Evolutionary conservation across 2,113 vertebrate species (phyloP), one percentile per base, ranked within the genome.

Genomic region (Xerus inauris): DNA sequence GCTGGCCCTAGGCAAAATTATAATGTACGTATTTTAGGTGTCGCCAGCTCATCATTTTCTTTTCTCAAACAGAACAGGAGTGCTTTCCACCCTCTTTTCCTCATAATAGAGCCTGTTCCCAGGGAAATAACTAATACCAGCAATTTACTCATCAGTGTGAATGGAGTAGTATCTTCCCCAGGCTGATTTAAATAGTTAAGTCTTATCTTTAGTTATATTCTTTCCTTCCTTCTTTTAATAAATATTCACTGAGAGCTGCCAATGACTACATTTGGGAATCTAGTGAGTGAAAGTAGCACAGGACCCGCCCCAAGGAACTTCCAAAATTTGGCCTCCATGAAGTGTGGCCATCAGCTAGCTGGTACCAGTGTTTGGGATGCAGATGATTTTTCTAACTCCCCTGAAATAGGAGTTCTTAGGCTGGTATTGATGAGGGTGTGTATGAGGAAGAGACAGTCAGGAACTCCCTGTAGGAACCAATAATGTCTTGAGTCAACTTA

Each of bases 141-240:
- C 62, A 94, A 96, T 91, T 95, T 96, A 94, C 89, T 97, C 73
- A 71, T 95, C 94, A 96, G 91, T 91, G 93, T 91, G 94, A 97
- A 97, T 94, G 91, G 95, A 95, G 88, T 87, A 20, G 42, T 94
- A 86, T 64, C 77, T 93, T 79, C 94, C 86, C 42, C 75, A 91
- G 97, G 97, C 91, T 91, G 94, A 95, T 91, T 97, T 96, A 95
- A 97, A 96, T 93, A 77, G 95, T 97, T 84, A 96, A 94, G 30
- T 94, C 95, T 92, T 97, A 90, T 93, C 95, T 96, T 97, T 97
- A 98, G 96, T 96, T 96, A 96, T 93, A 93, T 96, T 96, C 85
- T 88, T 94, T 95, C 77, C 96, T 96, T 95, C 79, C 45, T 89
- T 89, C 73, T 59, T 69, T 85, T 92, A 89, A 96, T 88, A 97